Evolutionary conservation across 2,797 vertebrate genomes (phyloP).

Genomic region (Nyctalus aviator): DNA sequence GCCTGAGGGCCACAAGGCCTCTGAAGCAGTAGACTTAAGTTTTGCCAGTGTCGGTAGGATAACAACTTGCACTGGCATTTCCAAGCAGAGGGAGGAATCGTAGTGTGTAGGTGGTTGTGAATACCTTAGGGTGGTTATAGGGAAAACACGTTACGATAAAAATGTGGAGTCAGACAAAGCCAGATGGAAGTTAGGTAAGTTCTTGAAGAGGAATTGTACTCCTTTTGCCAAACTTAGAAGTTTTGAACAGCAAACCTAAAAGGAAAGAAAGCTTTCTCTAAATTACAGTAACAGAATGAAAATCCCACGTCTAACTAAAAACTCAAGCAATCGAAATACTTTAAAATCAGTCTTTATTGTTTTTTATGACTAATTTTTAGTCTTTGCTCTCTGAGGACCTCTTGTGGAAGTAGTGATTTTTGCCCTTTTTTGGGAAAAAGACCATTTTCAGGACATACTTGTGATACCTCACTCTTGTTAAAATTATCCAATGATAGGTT

Average conservation of each 20-base stretch:
- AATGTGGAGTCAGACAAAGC: neutral
- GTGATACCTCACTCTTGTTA: neutral
- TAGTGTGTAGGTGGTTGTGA: neutral
- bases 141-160: neutral
- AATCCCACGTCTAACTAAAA: conserved; percentile 18
- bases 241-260: conserved; percentile 27
- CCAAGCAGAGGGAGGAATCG: neutral
- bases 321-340: neutral
- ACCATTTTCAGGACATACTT: neutral
- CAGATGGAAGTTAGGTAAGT: neutral
- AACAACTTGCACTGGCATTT: neutral
- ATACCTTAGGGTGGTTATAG: neutral
- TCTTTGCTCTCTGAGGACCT: conserved; percentile 10
- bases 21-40: neutral
- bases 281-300: neutral
- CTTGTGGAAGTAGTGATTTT: neutral
- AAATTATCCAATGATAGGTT: neutral
- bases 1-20: neutral
- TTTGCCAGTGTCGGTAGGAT: neutral
- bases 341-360: neutral
- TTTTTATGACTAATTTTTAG: neutral
- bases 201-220: neutral
- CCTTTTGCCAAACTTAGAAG: neutral
- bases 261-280: conserved; percentile 2
- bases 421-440: conserved; percentile 18